Evolutionary conservation across 2,797 vertebrate species (phyloP).

Genomic region (Peromyscus nudipes): DNA sequence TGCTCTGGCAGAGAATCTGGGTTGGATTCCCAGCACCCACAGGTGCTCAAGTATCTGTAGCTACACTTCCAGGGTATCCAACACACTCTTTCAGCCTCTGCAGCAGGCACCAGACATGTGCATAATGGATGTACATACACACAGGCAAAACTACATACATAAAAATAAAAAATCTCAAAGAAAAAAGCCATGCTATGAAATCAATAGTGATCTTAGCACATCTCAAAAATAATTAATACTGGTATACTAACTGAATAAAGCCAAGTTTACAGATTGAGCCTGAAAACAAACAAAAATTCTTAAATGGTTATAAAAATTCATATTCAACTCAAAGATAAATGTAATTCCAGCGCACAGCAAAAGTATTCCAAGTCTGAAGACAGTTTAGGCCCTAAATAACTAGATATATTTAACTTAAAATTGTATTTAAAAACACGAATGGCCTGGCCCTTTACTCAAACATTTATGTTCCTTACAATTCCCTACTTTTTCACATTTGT

Average conservation of each 20-base stretch:
- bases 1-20: background rate
- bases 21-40: background rate
- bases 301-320: background rate
- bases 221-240: conserved; percentile 49
- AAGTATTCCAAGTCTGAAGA: background rate
- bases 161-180: background rate
- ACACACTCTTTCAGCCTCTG: background rate
- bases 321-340: background rate
- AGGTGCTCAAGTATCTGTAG: background rate
- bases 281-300: background rate
- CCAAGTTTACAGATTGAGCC: conserved; percentile 21
- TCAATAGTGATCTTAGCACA: conserved; percentile 42
- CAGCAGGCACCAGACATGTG: background rate
- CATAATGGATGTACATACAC: too few relatives aligned
- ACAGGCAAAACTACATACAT: background rate
- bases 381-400: background rate
- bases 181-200: background rate
- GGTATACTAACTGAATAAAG: conserved; percentile 34
- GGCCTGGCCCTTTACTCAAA: background rate
- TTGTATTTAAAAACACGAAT: background rate
- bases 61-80: background rate
- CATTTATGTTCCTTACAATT: background rate
- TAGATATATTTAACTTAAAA: background rate
- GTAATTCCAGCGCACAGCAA: background rate
- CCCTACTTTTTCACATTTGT: background rate